phyloP scores from a whole-genome alignment of 2,888 invertebrate species.

The Esperia sulphurella region DNA sequence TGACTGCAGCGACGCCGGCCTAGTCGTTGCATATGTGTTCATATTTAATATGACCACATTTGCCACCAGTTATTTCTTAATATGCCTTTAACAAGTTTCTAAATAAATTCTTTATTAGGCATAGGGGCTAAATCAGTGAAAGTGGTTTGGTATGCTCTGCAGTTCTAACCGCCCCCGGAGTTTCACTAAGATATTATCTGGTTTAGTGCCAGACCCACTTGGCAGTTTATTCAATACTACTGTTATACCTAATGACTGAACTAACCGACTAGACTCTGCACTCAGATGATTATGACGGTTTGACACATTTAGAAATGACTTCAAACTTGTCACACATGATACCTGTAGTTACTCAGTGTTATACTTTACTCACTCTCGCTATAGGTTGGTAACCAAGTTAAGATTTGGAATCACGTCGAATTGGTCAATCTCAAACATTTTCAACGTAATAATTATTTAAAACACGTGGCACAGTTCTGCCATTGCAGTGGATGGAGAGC shows the following conservation, averaged over 20 bases:
- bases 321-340: too few relatives aligned
- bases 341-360: too few relatives aligned
- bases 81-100: conserved; percentile 11
- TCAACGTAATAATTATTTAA: neutral
- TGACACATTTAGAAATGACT: conserved; percentile 33
- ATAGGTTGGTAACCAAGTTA: too few relatives aligned
- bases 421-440: neutral
- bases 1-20: too few relatives aligned
- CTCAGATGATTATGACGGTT: conserved; percentile 37
- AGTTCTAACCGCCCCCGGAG: conserved; percentile 45
- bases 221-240: conserved; percentile 47
- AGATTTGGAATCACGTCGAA: too few relatives aligned
- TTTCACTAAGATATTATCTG: conserved; percentile 60
- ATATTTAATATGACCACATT: neutral
- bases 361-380: too few relatives aligned
- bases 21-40: too few relatives aligned
- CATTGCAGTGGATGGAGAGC: conserved; percentile 8
- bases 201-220: conserved; percentile 52
- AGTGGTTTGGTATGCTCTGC: conserved; percentile 46
- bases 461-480: neutral
- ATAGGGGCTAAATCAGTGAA: conserved; percentile 47
- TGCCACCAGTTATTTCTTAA: conserved; percentile 8
- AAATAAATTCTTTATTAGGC: conserved; percentile 19
- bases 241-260: conserved; percentile 18
- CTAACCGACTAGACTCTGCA: conserved; percentile 45